Base-by-base conservation (phyloP, 2,113 vertebrate genomes). In the Hemicordylus capensis region DNA sequence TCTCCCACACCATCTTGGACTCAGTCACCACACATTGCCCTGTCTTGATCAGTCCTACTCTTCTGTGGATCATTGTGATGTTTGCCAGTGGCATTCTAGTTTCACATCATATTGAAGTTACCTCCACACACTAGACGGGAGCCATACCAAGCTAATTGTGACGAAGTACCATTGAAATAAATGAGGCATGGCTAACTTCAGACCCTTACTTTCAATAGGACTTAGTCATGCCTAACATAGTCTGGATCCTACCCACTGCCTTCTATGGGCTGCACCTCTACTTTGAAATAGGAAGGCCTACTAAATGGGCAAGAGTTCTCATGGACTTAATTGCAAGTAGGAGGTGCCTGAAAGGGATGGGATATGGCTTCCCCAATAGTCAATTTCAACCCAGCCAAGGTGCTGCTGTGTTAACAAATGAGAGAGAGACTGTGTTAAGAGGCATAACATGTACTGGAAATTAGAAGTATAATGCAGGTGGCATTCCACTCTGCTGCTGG, bases 401-500 rank as follows among this genome's bases (percentile, higher is more conserved):
- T 75, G 24, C 26, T 64, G 22, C 8, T 12, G 14, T 34, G 64
- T 1, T 0, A 9, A 42, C 42, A 4, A 2, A 81, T n/a, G 61
- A 9, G n/a, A 64, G 44, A 31, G 24, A 56, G 63, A 37, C 37
- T 59, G 26, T 24, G n/a, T 82, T 48, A 76, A 66, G 24, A 42
- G 5, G 5, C n/a, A 15, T 1, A 15, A 12, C 19, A 31, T 26
- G 15, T 70, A 19, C 24, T 56, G 6, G 24, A 56, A 58, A 66
- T 46, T 37, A 39, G 24, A 4, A 37, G 37, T 69, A 46, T 67
- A 69, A 58, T 8, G 37, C 20, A 44, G 39, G 59, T 58, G 48
- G 22, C 9, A 76, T 11, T 0, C 0, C 1, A 22, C 31, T 15
- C 0, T 54, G 10, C 28, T 54, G 31, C 22, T 34, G 69, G 26